These are phyloP conservation scores for Trichonephila clavata DNA, from an alignment of 1,140 invertebrate species.

Conservation along the genomic window DNA sequence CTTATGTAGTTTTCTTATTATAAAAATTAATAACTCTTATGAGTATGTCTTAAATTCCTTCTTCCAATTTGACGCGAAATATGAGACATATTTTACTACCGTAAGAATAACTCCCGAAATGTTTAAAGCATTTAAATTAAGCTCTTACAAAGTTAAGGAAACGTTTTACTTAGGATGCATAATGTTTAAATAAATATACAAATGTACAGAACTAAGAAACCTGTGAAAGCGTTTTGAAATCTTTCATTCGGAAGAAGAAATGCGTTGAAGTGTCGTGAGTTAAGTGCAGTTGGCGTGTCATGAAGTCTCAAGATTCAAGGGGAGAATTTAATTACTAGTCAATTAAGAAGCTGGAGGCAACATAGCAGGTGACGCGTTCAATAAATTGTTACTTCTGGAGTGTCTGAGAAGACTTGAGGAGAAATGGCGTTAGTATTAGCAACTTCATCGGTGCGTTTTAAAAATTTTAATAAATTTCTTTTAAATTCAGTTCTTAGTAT, in stretches of 20 bases:
- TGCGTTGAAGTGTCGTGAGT: neutral
- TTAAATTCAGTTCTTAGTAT: neutral
- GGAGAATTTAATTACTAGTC: slow-evolving; percentile 30
- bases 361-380: slow-evolving; percentile 14
- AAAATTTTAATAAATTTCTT: neutral
- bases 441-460: neutral
- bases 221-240: slow-evolving; percentile 2
- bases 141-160: neutral
- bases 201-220: neutral
- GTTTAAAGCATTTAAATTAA: neutral
- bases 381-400: neutral
- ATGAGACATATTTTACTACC: neutral
- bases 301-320: neutral
- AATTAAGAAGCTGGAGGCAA: neutral
- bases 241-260: neutral
- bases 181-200: neutral
- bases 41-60: neutral
- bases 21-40: no score
- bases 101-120: neutral
- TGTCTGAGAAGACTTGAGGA: neutral
- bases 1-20: no score
- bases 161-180: neutral
- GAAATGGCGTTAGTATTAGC: neutral
- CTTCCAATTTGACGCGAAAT: neutral
- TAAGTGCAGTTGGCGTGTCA: neutral